These are phyloP conservation scores for Thereuonema tuberculata DNA, from an alignment of 1,140 invertebrate genomes.

Conservation along the genomic window DNA sequence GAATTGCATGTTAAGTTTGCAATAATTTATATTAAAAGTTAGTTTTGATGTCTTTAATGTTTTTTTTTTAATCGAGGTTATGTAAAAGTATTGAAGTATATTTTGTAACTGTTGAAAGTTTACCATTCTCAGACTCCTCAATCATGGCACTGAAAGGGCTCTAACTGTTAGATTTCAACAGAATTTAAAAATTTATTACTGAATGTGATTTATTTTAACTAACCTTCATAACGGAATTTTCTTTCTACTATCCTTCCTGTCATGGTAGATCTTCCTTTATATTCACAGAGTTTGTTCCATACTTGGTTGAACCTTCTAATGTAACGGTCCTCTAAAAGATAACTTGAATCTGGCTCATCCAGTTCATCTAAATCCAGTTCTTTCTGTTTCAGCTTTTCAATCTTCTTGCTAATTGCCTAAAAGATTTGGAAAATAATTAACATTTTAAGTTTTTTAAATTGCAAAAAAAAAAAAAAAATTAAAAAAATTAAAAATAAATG, in stretches of 20 bases:
- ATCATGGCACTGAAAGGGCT: too few relatives aligned
- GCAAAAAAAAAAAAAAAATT: background rate
- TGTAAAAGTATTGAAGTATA: too few relatives aligned
- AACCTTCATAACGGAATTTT: conserved; percentile 28
- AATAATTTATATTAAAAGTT: too few relatives aligned
- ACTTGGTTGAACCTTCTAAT: conserved; percentile 30
- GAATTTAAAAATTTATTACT: background rate
- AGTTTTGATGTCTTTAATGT: too few relatives aligned
- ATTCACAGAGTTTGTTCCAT: conserved; percentile 30
- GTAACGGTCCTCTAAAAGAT: conserved; percentile 29
- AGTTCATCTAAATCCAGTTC: conserved; percentile 30
- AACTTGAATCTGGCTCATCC: conserved; percentile 27
- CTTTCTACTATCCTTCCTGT: conserved; percentile 29
- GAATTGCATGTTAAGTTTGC: too few relatives aligned
- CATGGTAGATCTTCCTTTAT: conserved; percentile 21
- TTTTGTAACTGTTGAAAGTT: too few relatives aligned
- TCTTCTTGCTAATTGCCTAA: conserved; percentile 27
- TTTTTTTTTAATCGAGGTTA: too few relatives aligned
- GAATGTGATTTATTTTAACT: background rate
- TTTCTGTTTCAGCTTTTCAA: conserved; percentile 23
- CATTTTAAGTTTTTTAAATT: too few relatives aligned
- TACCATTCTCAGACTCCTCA: too few relatives aligned
- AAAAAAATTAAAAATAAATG: background rate
- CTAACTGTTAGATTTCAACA: too few relatives aligned
- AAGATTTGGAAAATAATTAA: too few relatives aligned